phyloP scores from a whole-genome alignment of 2,113 vertebrate genomes.

The Odocoileus hemionus region DNA sequence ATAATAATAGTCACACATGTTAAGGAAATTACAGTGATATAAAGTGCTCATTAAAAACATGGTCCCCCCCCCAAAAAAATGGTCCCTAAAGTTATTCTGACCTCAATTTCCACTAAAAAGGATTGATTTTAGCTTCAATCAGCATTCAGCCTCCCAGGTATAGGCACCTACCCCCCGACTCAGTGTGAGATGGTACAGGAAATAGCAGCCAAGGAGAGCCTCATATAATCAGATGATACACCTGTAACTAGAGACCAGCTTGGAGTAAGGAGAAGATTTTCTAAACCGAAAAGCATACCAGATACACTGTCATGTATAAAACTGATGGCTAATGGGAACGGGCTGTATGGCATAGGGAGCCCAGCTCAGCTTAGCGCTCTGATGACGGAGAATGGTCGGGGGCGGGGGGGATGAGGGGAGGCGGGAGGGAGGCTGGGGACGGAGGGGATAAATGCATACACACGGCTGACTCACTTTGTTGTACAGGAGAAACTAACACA shows the following conservation, averaged over 20 bases:
- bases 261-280: not conserved
- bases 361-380: not conserved
- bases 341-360: not conserved
- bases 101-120: not conserved
- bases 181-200: not conserved
- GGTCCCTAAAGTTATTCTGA: not conserved
- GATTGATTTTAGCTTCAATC: not conserved
- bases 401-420: too few relatives aligned
- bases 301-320: not conserved
- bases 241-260: not conserved
- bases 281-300: not conserved
- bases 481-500: not conserved
- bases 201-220: not conserved
- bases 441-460: not conserved
- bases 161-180: not conserved
- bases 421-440: not conserved
- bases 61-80: not conserved
- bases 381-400: not conserved
- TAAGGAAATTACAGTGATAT: conserved; percentile 26
- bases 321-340: not conserved
- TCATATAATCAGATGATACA: not conserved
- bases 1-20: not conserved
- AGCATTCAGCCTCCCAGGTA: not conserved
- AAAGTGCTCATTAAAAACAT: not conserved
- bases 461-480: not conserved